Evolutionary conservation across 2,888 invertebrate species (phyloP).

Genomic region (Pinctada fucata): DNA sequence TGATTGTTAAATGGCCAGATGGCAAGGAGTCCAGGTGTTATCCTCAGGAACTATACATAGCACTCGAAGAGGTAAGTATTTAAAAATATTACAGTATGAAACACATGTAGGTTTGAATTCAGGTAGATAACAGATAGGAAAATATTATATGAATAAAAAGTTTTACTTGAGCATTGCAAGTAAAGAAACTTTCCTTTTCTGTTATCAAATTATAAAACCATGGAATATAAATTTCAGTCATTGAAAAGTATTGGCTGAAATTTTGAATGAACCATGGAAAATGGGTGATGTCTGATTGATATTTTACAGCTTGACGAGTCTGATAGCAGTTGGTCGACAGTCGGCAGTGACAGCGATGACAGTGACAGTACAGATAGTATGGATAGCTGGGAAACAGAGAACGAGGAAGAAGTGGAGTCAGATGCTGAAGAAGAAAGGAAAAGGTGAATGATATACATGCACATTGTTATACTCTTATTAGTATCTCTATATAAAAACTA

Average conservation of each 20-base stretch:
- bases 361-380: slow-evolving; percentile 48
- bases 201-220: no score
- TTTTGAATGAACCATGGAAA: no score
- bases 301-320: slow-evolving; percentile 40
- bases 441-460: background rate
- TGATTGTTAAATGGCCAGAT: slow-evolving; percentile 95
- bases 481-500: background rate
- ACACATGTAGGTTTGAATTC: no score
- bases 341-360: slow-evolving; percentile 56
- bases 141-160: no score
- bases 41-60: slow-evolving; percentile 90
- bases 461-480: background rate
- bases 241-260: no score
- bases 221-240: no score
- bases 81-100: no score
- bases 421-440: slow-evolving; percentile 40
- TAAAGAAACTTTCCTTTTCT: no score
- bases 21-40: slow-evolving; percentile 91
- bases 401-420: slow-evolving; percentile 60
- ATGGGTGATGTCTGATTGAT: no score
- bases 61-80: slow-evolving; percentile 74
- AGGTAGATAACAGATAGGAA: no score
- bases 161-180: no score
- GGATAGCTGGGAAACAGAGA: slow-evolving; percentile 71
- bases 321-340: slow-evolving; percentile 54